Evolutionary conservation across 2,888 invertebrate genomes (phyloP).

Genomic region (Cepaea hortensis): DNA sequence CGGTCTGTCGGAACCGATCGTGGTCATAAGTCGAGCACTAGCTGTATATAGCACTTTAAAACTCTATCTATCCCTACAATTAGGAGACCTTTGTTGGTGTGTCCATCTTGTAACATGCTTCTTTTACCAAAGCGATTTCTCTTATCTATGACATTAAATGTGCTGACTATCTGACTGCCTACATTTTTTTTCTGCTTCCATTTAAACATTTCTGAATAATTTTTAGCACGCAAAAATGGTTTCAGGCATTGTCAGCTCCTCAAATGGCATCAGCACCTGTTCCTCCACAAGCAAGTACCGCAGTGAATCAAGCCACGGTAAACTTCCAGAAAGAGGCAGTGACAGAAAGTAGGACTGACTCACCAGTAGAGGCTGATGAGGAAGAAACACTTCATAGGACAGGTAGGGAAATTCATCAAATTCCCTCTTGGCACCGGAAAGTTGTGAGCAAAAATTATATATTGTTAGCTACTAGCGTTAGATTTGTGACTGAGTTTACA

Average conservation of each 20-base stretch:
- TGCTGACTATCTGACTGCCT: no score
- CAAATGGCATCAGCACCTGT: not conserved
- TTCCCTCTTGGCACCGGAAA: not conserved
- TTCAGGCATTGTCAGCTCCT: not conserved
- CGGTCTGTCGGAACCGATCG: no score
- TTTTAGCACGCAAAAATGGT: no score
- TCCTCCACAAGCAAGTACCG: not conserved
- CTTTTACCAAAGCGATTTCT: no score
- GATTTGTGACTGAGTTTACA: not conserved
- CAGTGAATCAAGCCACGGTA: not conserved
- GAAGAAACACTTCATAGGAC: constrained; percentile 59
- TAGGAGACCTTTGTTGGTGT: no score
- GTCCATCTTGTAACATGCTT: no score
- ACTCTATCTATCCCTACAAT: no score
- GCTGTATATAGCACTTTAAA: no score
- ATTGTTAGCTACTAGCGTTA: not conserved
- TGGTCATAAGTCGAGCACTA: no score
- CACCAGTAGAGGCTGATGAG: constrained; percentile 42
- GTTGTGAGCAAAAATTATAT: not conserved
- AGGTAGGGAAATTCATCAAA: constrained; percentile 51
- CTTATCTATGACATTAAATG: no score
- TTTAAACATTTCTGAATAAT: no score
- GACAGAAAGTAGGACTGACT: constrained; percentile 10
- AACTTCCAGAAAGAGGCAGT: not conserved
- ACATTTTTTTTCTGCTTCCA: no score